Conservation (phyloP, 2,113 vertebrate species). For the Pycnonotus jocosus region DNA sequence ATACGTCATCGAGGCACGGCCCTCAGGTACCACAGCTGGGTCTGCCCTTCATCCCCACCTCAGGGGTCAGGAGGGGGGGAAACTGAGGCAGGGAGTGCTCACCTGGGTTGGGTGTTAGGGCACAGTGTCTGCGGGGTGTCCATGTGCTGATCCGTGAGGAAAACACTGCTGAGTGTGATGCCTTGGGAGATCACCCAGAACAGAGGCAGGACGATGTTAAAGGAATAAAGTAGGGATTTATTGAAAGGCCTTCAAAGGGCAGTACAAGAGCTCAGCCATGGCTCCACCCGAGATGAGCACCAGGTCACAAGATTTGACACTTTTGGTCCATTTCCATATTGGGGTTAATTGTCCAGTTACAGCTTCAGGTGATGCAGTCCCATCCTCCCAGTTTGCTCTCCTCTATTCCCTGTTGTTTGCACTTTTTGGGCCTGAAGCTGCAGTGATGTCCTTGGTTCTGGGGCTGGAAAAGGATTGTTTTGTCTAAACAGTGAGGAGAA, state of each 20-base stretch:
- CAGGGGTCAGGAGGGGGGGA: neutral
- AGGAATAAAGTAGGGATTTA: neutral
- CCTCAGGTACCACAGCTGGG: conserved; percentile 81
- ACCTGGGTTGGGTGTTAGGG: accelerated
- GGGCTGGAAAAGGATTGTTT: neutral
- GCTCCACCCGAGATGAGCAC: neutral
- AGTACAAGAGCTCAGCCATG: neutral
- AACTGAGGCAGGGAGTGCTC: neutral
- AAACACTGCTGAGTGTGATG: accelerated
- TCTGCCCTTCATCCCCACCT: neutral
- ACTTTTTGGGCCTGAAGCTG: neutral
- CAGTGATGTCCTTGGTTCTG: neutral
- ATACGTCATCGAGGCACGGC: conserved; percentile 93
- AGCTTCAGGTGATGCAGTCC: neutral
- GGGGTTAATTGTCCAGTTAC: neutral
- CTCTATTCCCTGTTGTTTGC: neutral
- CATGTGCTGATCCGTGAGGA: accelerated
- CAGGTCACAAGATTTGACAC: neutral
- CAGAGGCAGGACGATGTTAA: neutral
- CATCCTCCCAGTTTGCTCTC: neutral
- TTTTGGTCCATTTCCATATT: neutral
- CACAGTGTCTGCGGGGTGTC: accelerated
- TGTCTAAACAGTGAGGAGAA: neutral
- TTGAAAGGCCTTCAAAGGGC: neutral
- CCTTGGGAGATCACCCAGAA: neutral